A percentile compares a stretch with the other conserved stretches of the same genome.
These are phyloP conservation scores for Melanotaenia nigrans DNA, from an alignment of 2,797 vertebrate species.

Conservation along the genomic window DNA sequence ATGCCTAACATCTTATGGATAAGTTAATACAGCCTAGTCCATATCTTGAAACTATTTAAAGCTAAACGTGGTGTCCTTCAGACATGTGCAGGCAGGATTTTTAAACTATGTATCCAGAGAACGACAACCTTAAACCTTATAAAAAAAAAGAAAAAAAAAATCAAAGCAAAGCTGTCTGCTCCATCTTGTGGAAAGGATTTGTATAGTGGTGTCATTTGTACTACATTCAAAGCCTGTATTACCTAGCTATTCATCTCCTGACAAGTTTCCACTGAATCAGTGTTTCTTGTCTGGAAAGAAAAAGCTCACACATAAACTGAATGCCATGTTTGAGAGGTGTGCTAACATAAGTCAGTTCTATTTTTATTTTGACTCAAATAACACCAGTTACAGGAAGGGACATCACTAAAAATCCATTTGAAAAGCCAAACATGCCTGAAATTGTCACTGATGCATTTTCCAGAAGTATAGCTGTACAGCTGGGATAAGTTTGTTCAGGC, in stretches of 20 bases:
- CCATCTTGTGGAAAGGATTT: conserved; percentile 35
- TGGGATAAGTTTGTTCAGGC: conserved; percentile 76
- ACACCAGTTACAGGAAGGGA: conserved; percentile 61
- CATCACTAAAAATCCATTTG: conserved; percentile 49
- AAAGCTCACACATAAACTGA: conserved; percentile 27
- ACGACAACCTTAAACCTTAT: not conserved
- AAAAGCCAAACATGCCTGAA: conserved; percentile 69
- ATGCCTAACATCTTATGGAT: no score
- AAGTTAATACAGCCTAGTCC: not conserved
- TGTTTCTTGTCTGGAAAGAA: conserved; percentile 28
- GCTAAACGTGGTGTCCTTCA: not conserved
- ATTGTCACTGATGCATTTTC: conserved; percentile 71
- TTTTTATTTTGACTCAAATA: conserved; percentile 71
- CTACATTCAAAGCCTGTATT: conserved; percentile 59
- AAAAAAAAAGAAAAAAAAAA: not conserved
- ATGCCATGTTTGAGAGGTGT: conserved; percentile 40
- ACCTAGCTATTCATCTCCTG: conserved; percentile 58
- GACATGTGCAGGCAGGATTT: not conserved
- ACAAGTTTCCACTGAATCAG: conserved; percentile 42
- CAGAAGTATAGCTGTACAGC: conserved; percentile 66
- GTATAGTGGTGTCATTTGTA: conserved; percentile 50
- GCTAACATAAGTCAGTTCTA: conserved; percentile 54
- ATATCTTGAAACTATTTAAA: not conserved
- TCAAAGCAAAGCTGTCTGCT: not conserved
- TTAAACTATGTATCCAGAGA: not conserved